Conservation (phyloP, 64 coral and sea anemone species). For the Montipora sp. region DNA sequence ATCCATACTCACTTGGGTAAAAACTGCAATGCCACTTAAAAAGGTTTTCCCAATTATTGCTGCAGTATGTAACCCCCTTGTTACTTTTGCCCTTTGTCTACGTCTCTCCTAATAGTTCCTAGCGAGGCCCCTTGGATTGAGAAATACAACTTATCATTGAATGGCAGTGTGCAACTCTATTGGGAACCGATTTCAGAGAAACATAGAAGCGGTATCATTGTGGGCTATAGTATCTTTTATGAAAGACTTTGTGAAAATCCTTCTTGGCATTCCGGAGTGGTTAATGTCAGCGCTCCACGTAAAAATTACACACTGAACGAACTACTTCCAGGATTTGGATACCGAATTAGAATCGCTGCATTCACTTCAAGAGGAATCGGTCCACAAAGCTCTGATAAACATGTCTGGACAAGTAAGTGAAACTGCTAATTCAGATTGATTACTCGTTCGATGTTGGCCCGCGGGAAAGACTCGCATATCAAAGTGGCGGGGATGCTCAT, state of each 20-base stretch:
- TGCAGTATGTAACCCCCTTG: too few species aligned
- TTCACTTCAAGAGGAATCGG: not conserved
- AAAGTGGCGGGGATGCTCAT: too few species aligned
- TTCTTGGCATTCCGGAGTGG: not conserved
- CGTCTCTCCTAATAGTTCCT: not conserved
- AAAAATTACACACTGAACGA: not conserved
- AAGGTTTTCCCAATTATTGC: too few species aligned
- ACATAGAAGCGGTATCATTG: not conserved
- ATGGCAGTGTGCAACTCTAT: not conserved
- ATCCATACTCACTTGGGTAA: too few species aligned
- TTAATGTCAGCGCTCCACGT: not conserved
- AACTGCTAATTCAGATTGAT: not conserved
- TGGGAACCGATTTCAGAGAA: not conserved
- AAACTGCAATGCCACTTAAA: not conserved
- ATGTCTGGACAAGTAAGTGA: not conserved
- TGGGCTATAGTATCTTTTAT: not conserved
- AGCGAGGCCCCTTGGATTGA: not conserved
- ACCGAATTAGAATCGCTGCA: not conserved
- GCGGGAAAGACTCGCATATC: too few species aligned
- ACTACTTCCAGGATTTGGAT: not conserved
- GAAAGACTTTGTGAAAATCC: not conserved
- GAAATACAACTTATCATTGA: not conserved
- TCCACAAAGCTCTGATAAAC: not conserved
- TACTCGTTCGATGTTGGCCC: too few species aligned
- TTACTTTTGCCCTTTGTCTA: too few species aligned